Evolutionary conservation across 2,113 vertebrate genomes (phyloP), one percentile per base, ranked within the genome.

Genomic region (Speoplatyrhinus poulsoni): DNA sequence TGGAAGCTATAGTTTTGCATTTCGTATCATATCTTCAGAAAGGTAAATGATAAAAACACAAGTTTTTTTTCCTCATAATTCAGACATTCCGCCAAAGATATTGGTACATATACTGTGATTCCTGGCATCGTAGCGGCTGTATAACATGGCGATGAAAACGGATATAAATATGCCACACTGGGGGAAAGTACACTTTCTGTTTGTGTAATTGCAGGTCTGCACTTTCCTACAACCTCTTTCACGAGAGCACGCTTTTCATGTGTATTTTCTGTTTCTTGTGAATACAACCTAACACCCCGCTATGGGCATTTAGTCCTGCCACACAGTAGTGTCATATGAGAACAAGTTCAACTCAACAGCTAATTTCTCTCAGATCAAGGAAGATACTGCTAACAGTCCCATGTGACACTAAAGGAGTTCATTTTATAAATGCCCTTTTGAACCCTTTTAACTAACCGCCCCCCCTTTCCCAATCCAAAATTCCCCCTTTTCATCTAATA

Each of bases 211-310:
- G 72, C 60, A 64, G 71, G 57, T 68, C 62, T 4, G 10, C 9
- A 12, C 41, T 46, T 12, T 67, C 57, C 16, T 64, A 69, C 55
- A 47, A 73, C 69, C 66, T 74, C 17, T 53, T 65, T 46, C 62
- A 67, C 78, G 48, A 77, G 71, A 70, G 57, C 68, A 54, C 49
- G 19, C 0, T 60, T n/a, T 49, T 33, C 67, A 71, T 12, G 50
- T 12, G 12, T 2, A 11, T n/a, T 65, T 53, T 52, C 11, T 52
- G 49, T 33, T 13, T n/a, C 3, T 8, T 2, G 10, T 57, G 9
- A 65, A 69, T 78, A 72, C 75, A 79, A 56, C 3, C 47, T 4
- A n/a, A 58, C 69, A 58, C 62, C 65, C 67, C 49, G 16, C 12
- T 26, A 26, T 26, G 26, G 26, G 26, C 26, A 26, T 1, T 26